These are phyloP conservation scores for Junonia oenone DNA, from an alignment of 2,888 invertebrate species.

Conservation along the genomic window DNA sequence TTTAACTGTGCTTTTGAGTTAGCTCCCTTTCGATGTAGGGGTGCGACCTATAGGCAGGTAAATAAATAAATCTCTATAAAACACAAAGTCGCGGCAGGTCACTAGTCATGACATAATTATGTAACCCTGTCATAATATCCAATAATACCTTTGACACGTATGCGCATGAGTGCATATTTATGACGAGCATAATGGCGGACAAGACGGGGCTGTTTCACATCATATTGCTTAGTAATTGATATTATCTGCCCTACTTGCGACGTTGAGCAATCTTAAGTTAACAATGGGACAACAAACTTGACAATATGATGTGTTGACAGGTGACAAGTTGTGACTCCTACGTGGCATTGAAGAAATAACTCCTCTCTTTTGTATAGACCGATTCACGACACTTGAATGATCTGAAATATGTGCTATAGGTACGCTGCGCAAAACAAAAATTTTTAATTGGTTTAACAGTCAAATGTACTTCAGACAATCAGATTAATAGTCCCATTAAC, in stretches of 20 bases:
- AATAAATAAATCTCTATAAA: too few relatives aligned
- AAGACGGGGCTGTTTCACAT: background rate
- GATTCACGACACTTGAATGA: too few relatives aligned
- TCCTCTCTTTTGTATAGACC: too few relatives aligned
- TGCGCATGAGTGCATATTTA: slow-evolving; percentile 17
- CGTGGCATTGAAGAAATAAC: background rate
- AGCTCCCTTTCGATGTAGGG: too few relatives aligned
- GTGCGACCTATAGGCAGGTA: too few relatives aligned
- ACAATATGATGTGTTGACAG: background rate
- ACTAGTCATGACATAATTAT: slow-evolving; percentile 5
- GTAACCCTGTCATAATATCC: slow-evolving; percentile 14
- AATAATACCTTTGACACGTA: slow-evolving; percentile 15
- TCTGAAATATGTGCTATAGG: too few relatives aligned
- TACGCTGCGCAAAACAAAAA: too few relatives aligned
- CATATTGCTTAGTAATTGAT: background rate
- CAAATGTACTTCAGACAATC: too few relatives aligned
- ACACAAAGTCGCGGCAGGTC: background rate
- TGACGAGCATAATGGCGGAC: slow-evolving; percentile 6
- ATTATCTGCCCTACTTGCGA: slow-evolving; percentile 3
- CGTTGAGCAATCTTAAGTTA: background rate
- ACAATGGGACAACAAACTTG: background rate
- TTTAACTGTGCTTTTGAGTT: too few relatives aligned
- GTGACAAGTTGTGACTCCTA: background rate
- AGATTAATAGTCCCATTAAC: too few relatives aligned
- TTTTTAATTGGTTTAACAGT: too few relatives aligned